Conservation (phyloP, 37 sponge, comb jelly and placozoan genomes). For the Spongilla lacustris region DNA sequence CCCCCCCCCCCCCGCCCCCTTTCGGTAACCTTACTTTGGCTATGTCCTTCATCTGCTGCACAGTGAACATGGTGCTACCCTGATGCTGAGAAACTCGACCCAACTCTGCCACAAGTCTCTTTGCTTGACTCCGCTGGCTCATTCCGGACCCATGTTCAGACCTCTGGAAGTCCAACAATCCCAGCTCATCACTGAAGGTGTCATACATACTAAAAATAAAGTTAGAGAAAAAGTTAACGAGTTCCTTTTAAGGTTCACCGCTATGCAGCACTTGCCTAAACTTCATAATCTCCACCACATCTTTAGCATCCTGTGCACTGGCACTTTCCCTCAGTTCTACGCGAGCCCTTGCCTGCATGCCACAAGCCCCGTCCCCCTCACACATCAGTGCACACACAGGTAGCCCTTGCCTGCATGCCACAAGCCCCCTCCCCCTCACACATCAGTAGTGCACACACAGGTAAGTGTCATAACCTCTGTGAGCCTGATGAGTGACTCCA, state of each 20-base stretch:
- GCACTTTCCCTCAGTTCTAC: conserved; percentile 84
- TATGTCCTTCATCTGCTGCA: conserved; percentile 85
- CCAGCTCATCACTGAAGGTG: conserved; percentile 85
- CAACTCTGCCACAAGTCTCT: conserved; percentile 81
- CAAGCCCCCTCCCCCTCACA: too few relatives aligned
- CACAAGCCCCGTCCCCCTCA: too few relatives aligned
- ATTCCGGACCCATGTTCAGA: conserved; percentile 90
- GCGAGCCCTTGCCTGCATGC: conserved; percentile 81
- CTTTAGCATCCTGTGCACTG: conserved; percentile 82
- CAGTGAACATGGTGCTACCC: conserved; percentile 73
- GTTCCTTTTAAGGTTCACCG: background rate
- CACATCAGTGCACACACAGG: too few relatives aligned
- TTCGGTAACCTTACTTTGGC: conserved; percentile 64
- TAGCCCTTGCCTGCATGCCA: too few relatives aligned
- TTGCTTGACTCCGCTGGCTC: conserved; percentile 79
- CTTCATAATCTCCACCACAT: conserved; percentile 95
- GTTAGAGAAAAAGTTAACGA: background rate
- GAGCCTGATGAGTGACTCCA: conserved; percentile 96
- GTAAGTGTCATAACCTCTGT: conserved; percentile 65
- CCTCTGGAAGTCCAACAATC: conserved; percentile 81
- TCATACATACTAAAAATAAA: conserved; percentile 73
- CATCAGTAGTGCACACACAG: background rate
- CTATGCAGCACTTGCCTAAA: conserved; percentile 41
- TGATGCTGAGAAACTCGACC: conserved; percentile 75
- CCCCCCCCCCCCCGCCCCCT: too few relatives aligned